Evolutionary conservation across 2,888 invertebrate species (phyloP).

Genomic region (Metallyticus violacea): DNA sequence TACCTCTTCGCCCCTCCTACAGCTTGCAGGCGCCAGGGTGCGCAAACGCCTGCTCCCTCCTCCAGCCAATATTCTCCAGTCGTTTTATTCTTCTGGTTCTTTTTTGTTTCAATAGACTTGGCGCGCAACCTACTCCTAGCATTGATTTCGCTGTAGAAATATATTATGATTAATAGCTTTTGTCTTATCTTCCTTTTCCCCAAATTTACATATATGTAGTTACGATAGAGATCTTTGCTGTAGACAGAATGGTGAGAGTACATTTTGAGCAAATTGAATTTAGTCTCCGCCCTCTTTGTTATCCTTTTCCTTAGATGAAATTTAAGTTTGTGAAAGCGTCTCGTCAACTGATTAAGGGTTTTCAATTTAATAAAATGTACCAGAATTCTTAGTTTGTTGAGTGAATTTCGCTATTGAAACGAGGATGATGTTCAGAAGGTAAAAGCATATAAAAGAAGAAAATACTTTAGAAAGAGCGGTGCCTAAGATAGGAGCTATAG

Average conservation of each 20-base stretch:
- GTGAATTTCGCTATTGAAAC: too few species aligned
- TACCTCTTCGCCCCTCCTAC: neutral
- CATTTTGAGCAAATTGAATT: neutral
- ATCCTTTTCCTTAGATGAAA: neutral
- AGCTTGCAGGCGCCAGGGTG: neutral
- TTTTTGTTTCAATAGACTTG: neutral
- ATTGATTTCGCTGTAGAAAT: neutral
- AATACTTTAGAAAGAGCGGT: too few species aligned
- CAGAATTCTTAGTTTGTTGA: too few species aligned
- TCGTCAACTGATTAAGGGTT: too few species aligned
- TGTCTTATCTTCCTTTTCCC: neutral
- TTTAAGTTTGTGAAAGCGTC: neutral
- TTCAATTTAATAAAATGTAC: too few species aligned
- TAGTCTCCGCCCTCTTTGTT: neutral
- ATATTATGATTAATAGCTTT: neutral
- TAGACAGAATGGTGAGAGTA: neutral
- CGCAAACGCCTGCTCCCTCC: neutral
- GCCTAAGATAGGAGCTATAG: too few species aligned
- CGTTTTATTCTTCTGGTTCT: neutral
- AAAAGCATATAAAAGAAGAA: too few species aligned
- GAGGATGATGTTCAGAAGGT: too few species aligned
- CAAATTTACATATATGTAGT: neutral
- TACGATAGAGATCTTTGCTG: neutral
- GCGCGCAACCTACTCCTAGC: neutral
- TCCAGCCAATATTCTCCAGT: neutral